These are phyloP conservation scores for Atrina japonica DNA, from an alignment of 2,888 invertebrate species.

Conservation along the genomic window DNA sequence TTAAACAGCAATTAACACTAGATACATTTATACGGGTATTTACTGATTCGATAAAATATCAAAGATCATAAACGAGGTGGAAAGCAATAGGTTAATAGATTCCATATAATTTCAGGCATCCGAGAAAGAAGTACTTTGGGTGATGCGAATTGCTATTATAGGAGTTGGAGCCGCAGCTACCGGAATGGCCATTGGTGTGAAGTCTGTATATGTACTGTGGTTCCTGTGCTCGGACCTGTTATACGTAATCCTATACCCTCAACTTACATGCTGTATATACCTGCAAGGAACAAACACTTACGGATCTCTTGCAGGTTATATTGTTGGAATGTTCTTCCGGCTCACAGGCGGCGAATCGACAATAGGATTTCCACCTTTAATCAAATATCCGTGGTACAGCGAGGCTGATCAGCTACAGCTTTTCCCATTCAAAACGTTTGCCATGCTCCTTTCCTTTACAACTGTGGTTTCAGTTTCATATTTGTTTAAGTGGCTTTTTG, in stretches of 20 bases:
- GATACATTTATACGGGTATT: too few relatives aligned
- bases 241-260: constrained; percentile 99
- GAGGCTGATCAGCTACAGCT: constrained; percentile 84
- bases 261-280: constrained; percentile 98
- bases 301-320: constrained; percentile 88
- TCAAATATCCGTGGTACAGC: constrained; percentile 77
- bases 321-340: constrained; percentile 75
- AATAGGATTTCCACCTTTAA: constrained; percentile 71
- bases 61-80: too few relatives aligned
- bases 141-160: constrained; percentile 94
- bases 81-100: too few relatives aligned
- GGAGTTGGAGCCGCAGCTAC: constrained; percentile 94
- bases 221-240: constrained; percentile 99
- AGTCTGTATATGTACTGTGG: constrained; percentile 99
- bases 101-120: constrained; percentile 92
- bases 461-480: constrained; percentile 73
- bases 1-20: too few relatives aligned
- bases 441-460: constrained; percentile 87
- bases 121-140: constrained; percentile 94
- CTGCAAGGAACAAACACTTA: constrained; percentile 98
- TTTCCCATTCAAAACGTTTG: constrained; percentile 97
- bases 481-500: constrained; percentile 88
- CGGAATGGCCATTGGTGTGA: constrained; percentile 97
- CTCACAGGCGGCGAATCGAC: constrained; percentile 78
- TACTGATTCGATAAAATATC: too few relatives aligned